Percentiles rank a stretch among this genome's conserved stretches.
These are phyloP conservation scores for Moxostoma hubbsi DNA, from an alignment of 2,797 vertebrate species.

Conservation along the genomic window DNA sequence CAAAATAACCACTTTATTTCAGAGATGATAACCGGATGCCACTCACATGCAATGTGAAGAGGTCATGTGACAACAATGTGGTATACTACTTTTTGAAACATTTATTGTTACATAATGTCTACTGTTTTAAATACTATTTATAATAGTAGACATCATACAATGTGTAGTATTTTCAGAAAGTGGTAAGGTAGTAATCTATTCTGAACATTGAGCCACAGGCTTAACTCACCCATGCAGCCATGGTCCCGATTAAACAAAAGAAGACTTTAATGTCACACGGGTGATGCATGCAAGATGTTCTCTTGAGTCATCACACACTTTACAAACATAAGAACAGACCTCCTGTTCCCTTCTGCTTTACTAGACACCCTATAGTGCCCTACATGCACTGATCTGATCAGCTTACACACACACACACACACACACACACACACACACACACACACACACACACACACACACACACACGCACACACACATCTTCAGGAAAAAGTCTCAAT, in stretches of 20 bases:
- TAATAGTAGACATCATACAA: conserved; percentile 29
- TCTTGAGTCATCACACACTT: conserved; percentile 99
- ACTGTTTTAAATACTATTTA: background rate
- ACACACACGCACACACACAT: background rate
- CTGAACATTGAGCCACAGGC: background rate
- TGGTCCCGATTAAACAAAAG: conserved; percentile 85
- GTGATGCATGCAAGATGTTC: conserved; percentile 93
- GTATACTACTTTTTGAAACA: no score
- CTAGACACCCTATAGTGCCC: conserved; percentile 89
- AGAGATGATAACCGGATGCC: no score
- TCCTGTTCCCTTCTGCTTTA: conserved; percentile 88
- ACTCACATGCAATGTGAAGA: no score
- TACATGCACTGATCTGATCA: conserved; percentile 98
- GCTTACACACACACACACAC: conserved; percentile 86
- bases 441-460: background rate
- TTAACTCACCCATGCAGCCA: conserved; percentile 62
- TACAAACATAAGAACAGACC: conserved; percentile 73
- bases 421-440: conserved; percentile 21
- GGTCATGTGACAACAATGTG: no score
- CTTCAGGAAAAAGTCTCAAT: background rate
- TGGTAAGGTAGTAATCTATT: no score
- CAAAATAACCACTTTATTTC: no score
- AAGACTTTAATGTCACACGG: conserved; percentile 94
- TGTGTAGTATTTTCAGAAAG: no score
- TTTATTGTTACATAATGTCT: no score